Conservation (phyloP, 2,797 vertebrate species). For the Denticeps clupeoides region DNA sequence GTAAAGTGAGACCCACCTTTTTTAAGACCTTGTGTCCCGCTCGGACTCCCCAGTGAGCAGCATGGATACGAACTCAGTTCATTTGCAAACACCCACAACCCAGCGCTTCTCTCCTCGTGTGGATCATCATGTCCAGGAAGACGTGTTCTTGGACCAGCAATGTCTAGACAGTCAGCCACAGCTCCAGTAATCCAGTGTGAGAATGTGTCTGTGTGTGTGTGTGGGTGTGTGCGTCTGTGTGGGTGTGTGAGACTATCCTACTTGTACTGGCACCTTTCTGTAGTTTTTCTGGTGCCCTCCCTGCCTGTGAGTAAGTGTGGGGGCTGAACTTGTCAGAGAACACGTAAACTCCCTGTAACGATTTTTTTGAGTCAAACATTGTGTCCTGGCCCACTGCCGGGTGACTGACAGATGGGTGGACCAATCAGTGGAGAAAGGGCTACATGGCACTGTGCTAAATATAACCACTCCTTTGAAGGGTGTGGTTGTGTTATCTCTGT, state of each 20-base stretch:
- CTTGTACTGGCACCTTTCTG: constrained; percentile 5
- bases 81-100: not conserved
- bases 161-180: too few relatives aligned
- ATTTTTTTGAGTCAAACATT: constrained; percentile 24
- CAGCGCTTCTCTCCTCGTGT: too few relatives aligned
- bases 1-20: not conserved
- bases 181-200: too few relatives aligned
- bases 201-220: too few relatives aligned
- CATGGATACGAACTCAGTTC: not conserved
- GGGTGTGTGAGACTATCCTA: not conserved
- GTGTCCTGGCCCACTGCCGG: constrained; percentile 29
- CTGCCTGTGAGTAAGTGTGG: constrained; percentile 21
- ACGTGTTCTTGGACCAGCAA: too few relatives aligned
- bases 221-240: too few relatives aligned
- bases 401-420: constrained; percentile 44
- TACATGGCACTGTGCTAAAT: constrained; percentile 49
- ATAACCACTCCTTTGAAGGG: constrained; percentile 43
- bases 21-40: not conserved
- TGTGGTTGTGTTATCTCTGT: constrained; percentile 31
- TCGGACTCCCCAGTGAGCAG: not conserved
- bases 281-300: not conserved
- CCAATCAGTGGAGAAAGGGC: constrained; percentile 44
- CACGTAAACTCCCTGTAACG: constrained; percentile 26
- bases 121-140: too few relatives aligned
- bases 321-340: constrained; percentile 40